Conservation (phyloP, 2,113 vertebrate species). For the Natator depressus region DNA sequence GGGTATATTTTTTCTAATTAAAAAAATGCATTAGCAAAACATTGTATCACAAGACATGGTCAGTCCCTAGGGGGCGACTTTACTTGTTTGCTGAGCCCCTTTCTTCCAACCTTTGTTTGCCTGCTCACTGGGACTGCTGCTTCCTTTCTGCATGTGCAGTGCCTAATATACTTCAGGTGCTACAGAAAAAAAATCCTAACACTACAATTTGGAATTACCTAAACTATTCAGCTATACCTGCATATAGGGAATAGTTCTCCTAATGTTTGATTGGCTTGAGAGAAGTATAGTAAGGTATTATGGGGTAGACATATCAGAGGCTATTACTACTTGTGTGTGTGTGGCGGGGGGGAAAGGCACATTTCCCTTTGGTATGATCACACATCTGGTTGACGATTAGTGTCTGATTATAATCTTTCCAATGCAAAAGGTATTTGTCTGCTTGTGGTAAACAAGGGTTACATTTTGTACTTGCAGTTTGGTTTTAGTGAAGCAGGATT, state of each 20-base stretch:
- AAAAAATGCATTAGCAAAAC: neutral
- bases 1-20: neutral
- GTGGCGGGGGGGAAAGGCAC: neutral
- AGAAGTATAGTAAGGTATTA: neutral
- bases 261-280: neutral
- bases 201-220: neutral
- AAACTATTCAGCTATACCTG: neutral
- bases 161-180: neutral
- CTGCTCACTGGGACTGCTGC: rapidly evolving
- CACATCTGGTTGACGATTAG: neutral
- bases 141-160: neutral
- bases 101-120: neutral
- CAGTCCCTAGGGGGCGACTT: neutral
- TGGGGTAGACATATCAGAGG: neutral
- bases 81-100: neutral
- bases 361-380: neutral
- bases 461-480: slow-evolving; percentile 28
- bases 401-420: neutral
- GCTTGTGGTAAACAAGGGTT: neutral
- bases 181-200: neutral
- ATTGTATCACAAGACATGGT: neutral
- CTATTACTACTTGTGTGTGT: neutral
- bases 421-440: neutral
- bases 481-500: slow-evolving; percentile 1
- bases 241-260: neutral